Evolutionary conservation across 2,888 invertebrate species (phyloP).

Genomic region (Piscicola geometra): DNA sequence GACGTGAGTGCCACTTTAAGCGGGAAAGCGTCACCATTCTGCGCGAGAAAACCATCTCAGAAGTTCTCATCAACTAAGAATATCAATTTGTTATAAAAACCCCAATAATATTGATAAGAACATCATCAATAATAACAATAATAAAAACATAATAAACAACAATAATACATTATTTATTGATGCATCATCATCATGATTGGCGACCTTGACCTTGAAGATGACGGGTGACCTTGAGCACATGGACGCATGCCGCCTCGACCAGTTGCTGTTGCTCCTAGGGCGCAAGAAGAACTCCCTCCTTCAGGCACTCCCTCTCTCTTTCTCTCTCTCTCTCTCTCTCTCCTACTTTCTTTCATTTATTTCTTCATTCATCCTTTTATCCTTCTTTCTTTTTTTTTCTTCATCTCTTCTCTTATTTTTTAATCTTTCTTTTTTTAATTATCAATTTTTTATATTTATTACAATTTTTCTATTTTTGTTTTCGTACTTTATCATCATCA

Average conservation of each 20-base stretch:
- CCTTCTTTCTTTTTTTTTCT: neutral
- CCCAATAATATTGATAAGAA: neutral
- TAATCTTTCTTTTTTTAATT: neutral
- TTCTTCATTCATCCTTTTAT: neutral
- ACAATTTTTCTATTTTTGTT: neutral
- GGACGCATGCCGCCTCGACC: constrained; percentile 73
- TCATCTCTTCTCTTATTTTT: neutral
- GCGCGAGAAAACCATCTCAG: no score
- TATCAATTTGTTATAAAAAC: neutral
- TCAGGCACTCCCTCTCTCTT: constrained; percentile 60
- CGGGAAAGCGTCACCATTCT: no score
- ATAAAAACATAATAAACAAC: neutral
- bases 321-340: no score
- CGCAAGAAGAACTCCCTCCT: constrained; percentile 74
- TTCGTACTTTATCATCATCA: constrained; percentile 16
- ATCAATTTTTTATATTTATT: neutral
- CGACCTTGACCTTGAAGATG: neutral
- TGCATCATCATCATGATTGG: neutral
- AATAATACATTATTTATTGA: no score
- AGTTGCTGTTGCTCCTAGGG: constrained; percentile 73
- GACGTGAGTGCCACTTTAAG: neutral
- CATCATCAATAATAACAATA: neutral
- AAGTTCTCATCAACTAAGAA: no score
- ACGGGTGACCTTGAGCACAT: constrained; percentile 54
- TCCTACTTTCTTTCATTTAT: neutral